Conservation (phyloP, 2,797 vertebrate species). For the Podarcis lilfordi region DNA sequence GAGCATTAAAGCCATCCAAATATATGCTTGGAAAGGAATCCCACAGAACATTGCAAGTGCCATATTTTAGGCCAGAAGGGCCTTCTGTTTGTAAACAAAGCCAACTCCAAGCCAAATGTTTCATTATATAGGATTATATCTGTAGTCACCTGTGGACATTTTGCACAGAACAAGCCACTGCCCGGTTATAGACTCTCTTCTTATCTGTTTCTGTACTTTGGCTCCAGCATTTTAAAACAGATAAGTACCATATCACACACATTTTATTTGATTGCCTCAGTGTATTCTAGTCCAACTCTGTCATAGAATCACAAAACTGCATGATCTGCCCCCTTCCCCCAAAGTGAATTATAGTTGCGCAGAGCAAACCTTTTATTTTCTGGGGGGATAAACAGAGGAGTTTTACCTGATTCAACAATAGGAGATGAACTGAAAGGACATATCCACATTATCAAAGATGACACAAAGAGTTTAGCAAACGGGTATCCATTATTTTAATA, state of each 20-base stretch:
- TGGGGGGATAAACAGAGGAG: background rate
- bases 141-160: background rate
- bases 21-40: slow-evolving; percentile 51
- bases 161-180: background rate
- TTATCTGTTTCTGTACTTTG: background rate
- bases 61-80: slow-evolving; percentile 50
- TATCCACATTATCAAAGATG: background rate
- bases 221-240: background rate
- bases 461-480: background rate
- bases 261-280: slow-evolving; percentile 12
- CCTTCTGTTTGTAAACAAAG: slow-evolving; percentile 53
- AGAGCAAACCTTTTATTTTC: background rate
- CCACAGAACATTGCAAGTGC: slow-evolving; percentile 54
- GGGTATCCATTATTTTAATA: background rate
- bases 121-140: background rate
- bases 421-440: background rate
- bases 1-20: slow-evolving; percentile 52
- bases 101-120: slow-evolving; percentile 41
- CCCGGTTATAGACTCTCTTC: slow-evolving; percentile 1
- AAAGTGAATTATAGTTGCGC: background rate
- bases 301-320: background rate
- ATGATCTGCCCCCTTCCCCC: background rate
- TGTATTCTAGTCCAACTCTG: background rate
- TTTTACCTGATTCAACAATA: background rate
- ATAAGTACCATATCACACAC: background rate